Evolutionary conservation across 1,140 invertebrate genomes (phyloP), one percentile per base, ranked within the genome.

Genomic region (Lordiphosa stackelbergi): DNA sequence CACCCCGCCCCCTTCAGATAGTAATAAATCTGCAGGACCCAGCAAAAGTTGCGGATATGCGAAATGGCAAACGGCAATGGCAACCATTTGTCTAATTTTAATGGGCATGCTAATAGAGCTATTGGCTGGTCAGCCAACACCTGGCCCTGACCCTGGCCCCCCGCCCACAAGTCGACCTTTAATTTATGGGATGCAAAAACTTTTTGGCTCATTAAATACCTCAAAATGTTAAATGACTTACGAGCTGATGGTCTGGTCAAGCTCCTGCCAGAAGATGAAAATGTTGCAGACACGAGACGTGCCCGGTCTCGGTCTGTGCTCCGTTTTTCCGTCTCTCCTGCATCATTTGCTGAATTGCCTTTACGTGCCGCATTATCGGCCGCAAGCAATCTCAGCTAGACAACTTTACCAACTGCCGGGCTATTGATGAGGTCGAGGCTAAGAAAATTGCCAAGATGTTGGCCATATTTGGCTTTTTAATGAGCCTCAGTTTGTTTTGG

Each of bases 171-270:
- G 72, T 69, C 55, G 57, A 73, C 58, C 66, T 83, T 83, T 83
- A 83, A 83, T 83, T 83, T 83, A 83, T 83, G 77, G 73, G 77
- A 69, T 64, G 69, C 72, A 51, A 70, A 77, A 77, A 77, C 42
- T 83, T 83, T 73, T 77, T 83, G 77, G 77, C 73, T 83, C 77
- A 83, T 83, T 83, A 83, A 83, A 83, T 83, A 83, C 69, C 77
- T 83, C 77, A 83, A 83, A 83, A 83, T 83, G 77, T 69, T 73
- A 83, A 83, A 77, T 83, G 77, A 83, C 77, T 83, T 73, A 83
- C 77, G 71, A 64, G 55, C 58, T 22, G 4, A 28, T n/a, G 42
- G 58, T 19, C 24, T 54, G 34, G 40, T 35, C 19, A 28, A 55
- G 42, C 47, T 37, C 53, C 11, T 31, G 41, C 35, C 38, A 36